phyloP scores from a whole-genome alignment of 2,888 invertebrate species.

The Diaphora mendica region DNA sequence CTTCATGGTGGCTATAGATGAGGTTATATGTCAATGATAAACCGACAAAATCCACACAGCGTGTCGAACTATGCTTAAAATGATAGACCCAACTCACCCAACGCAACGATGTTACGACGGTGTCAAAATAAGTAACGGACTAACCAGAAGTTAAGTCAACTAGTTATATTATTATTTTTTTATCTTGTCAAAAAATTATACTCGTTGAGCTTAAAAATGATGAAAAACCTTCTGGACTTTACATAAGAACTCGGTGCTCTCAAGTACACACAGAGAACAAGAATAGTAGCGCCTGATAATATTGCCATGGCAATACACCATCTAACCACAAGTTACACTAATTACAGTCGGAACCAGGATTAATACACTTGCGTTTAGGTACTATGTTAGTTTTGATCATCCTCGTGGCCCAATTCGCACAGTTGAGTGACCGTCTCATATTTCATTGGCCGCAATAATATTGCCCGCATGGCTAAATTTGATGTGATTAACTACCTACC shows the following conservation, averaged over 20 bases:
- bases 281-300: conserved; percentile 13
- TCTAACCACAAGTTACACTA: neutral
- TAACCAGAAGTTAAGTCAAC: no score
- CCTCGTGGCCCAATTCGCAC: conserved; percentile 29
- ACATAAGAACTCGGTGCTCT: neutral
- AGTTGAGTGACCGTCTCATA: conserved; percentile 36
- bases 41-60: no score
- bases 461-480: conserved; percentile 66
- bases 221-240: neutral
- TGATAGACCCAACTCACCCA: no score
- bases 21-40: no score
- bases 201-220: no score
- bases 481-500: conserved; percentile 52
- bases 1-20: neutral
- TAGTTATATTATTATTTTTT: no score
- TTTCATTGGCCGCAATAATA: conserved; percentile 47
- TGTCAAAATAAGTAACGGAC: no score
- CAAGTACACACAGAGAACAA: neutral
- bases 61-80: neutral
- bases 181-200: no score
- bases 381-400: conserved; percentile 13
- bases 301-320: conserved; percentile 19
- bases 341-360: neutral
- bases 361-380: neutral
- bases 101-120: no score